Percentiles rank a stretch among this genome's conserved stretches.
phyloP scores from a whole-genome alignment of 1,140 invertebrate species.

The Brachystomella parvula region DNA sequence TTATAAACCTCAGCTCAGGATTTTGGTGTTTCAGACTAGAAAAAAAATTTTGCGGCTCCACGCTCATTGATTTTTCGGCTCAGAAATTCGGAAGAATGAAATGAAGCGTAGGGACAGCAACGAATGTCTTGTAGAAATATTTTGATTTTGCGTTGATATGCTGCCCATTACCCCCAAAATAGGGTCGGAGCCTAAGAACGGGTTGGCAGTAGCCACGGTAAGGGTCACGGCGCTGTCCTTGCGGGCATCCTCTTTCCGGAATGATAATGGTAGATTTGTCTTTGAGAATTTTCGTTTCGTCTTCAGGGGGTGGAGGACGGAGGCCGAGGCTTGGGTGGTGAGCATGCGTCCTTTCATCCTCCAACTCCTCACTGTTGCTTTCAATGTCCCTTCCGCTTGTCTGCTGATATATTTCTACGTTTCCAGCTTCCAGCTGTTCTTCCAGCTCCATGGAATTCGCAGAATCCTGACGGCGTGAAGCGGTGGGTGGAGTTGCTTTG shows the following conservation, averaged over 20 bases:
- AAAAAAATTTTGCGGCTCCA: too few relatives aligned
- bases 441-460: not conserved
- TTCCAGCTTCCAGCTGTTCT: not conserved
- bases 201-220: constrained; percentile 28
- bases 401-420: not conserved
- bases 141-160: not conserved
- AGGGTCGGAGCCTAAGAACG: constrained; percentile 24
- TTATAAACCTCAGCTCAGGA: too few relatives aligned
- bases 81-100: constrained; percentile 35
- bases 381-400: not conserved
- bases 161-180: constrained; percentile 17
- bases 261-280: constrained; percentile 32
- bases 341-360: not conserved
- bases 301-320: not conserved
- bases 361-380: constrained; percentile 9
- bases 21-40: too few relatives aligned
- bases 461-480: not conserved
- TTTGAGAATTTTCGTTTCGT: constrained; percentile 30
- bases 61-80: too few relatives aligned
- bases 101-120: constrained; percentile 34
- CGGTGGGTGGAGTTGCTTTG: not conserved
- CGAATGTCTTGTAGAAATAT: constrained; percentile 32
- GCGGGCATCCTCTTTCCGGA: constrained; percentile 28
- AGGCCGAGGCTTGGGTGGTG: too few relatives aligned
- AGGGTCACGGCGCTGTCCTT: constrained; percentile 24